Conservation (phyloP, 2,797 vertebrate genomes). For the Macrochelys suwanniensis region DNA sequence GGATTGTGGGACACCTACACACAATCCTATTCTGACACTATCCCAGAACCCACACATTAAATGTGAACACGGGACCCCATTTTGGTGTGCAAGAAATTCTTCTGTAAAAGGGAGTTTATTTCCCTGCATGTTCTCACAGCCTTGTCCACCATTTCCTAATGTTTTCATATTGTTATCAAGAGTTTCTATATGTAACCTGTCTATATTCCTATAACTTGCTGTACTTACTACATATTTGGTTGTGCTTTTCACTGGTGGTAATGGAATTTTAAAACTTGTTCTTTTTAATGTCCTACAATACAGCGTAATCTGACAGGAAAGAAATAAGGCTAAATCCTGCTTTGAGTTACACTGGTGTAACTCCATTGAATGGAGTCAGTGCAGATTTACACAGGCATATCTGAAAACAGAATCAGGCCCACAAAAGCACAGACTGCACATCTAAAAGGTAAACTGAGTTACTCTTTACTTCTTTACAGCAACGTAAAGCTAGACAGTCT, state of each 20-base stretch:
- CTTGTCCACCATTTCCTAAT: not conserved
- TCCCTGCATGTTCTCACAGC: not conserved
- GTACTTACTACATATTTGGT: not conserved
- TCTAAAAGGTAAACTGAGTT: slow-evolving; percentile 3
- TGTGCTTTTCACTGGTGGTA: not conserved
- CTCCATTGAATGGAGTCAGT: not conserved
- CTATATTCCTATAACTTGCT: rapidly evolving
- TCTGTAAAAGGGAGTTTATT: not conserved
- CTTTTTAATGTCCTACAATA: not conserved
- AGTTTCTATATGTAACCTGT: not conserved
- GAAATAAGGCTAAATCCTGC: rapidly evolving
- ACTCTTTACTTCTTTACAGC: not conserved
- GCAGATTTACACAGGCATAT: not conserved
- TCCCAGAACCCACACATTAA: not conserved
- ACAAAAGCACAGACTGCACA: not conserved
- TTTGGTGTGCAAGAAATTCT: not conserved
- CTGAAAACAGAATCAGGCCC: not conserved
- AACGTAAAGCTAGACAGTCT: not conserved
- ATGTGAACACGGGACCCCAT: not conserved
- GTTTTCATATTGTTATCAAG: not conserved
- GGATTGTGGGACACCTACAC: not conserved
- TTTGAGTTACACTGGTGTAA: not conserved
- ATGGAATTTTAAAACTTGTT: not conserved
- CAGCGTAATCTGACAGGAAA: not conserved
- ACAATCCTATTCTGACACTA: not conserved